Evolutionary conservation across 2,888 invertebrate species (phyloP).

Genomic region (Drymonia ruficornis): DNA sequence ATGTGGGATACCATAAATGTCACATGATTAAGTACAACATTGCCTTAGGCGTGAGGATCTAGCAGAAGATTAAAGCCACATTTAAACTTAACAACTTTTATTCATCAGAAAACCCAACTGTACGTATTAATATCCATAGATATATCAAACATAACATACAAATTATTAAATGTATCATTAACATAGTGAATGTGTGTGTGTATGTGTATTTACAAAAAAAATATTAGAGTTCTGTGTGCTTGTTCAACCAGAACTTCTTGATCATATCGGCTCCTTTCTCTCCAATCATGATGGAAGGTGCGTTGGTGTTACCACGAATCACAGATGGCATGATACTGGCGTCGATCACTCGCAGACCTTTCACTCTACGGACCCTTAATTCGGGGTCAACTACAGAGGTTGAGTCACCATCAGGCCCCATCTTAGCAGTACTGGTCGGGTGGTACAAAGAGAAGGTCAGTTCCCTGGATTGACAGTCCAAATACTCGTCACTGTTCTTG

Average conservation of each 20-base stretch:
- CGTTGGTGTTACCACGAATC: slow-evolving; percentile 84
- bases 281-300: slow-evolving; percentile 84
- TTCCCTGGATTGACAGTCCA: slow-evolving; percentile 86
- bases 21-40: no score
- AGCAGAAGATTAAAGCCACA: no score
- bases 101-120: background rate
- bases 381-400: slow-evolving; percentile 81
- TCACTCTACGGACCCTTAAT: slow-evolving; percentile 77
- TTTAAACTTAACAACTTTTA: background rate
- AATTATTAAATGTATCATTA: background rate
- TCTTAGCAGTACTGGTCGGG: slow-evolving; percentile 82
- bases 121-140: background rate
- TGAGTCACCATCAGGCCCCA: slow-evolving; percentile 78
- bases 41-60: no score
- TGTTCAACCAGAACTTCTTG: slow-evolving; percentile 69
- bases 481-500: slow-evolving; percentile 87
- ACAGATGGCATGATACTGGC: slow-evolving; percentile 85
- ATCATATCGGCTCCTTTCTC: slow-evolving; percentile 84
- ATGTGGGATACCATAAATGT: no score
- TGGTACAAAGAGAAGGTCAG: slow-evolving; percentile 83
- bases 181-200: background rate
- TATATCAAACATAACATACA: background rate
- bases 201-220: background rate
- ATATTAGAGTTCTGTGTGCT: slow-evolving; percentile 33
- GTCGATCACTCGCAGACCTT: slow-evolving; percentile 81